phyloP scores from a whole-genome alignment of 2,888 invertebrate species.

The Seira musarum region DNA sequence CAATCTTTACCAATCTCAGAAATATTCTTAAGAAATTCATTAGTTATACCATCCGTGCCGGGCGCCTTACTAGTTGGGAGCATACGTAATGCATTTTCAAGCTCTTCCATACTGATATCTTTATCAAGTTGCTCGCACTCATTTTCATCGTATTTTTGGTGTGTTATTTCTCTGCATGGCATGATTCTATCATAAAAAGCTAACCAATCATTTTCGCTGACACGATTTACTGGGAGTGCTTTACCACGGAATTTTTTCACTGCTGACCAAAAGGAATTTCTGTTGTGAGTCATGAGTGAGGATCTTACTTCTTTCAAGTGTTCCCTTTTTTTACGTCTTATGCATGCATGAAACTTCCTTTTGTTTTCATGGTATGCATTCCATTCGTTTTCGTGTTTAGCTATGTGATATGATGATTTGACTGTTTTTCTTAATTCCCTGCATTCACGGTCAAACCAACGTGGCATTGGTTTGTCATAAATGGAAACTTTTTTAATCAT shows the following conservation, averaged over 20 bases:
- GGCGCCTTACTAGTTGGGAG: slow-evolving; percentile 42
- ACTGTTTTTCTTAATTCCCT: background rate
- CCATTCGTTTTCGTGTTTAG: background rate
- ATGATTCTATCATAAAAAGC: slow-evolving; percentile 32
- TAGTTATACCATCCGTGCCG: slow-evolving; percentile 43
- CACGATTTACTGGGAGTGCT: background rate
- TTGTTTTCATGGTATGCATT: background rate
- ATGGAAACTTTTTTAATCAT: background rate
- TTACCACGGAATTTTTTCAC: slow-evolving; percentile 28
- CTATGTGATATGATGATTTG: background rate
- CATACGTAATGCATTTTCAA: slow-evolving; percentile 30
- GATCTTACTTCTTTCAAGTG: background rate
- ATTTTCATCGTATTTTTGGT: background rate
- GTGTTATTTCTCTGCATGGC: background rate
- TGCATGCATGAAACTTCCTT: background rate
- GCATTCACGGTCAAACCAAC: slow-evolving; percentile 43
- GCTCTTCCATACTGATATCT: slow-evolving; percentile 33
- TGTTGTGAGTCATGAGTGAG: slow-evolving; percentile 20
- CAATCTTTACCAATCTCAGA: background rate
- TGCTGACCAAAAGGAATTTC: slow-evolving; percentile 36
- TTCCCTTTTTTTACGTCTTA: slow-evolving; percentile 3
- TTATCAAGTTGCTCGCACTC: slow-evolving; percentile 28
- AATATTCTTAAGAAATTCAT: slow-evolving; percentile 54
- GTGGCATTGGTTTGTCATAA: background rate
- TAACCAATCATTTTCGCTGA: slow-evolving; percentile 21